These are phyloP conservation scores for Scolopax bukidnonensis DNA, from an alignment of 2,797 vertebrate species.

Conservation along the genomic window DNA sequence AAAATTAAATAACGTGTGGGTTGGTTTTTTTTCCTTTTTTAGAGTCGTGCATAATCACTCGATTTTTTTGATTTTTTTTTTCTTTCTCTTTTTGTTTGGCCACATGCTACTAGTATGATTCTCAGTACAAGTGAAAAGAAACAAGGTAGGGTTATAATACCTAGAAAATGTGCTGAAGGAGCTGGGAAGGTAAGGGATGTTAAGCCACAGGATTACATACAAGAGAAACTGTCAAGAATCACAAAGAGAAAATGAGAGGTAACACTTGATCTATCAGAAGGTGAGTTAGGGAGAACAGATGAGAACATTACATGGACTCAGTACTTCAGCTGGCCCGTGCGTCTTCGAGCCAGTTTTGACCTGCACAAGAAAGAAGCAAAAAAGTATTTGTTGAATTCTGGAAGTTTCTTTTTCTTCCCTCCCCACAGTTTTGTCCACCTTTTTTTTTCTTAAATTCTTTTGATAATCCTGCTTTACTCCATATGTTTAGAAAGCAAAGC, in stretches of 20 bases:
- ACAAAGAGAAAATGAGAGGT: conserved; percentile 91
- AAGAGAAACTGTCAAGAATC: conserved; percentile 92
- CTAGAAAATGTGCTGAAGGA: conserved; percentile 80
- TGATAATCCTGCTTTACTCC: not conserved
- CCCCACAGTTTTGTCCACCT: not conserved
- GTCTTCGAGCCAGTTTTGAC: conserved; percentile 94
- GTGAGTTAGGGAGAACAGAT: conserved; percentile 75
- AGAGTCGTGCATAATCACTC: conserved; percentile 58
- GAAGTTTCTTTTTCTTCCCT: not conserved
- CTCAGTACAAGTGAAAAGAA: conserved; percentile 83
- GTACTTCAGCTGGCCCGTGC: conserved; percentile 88
- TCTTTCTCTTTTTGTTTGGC: conserved; percentile 82
- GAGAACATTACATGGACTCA: conserved; percentile 75
- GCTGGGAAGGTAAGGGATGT: conserved; percentile 23
- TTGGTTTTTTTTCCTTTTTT: not conserved
- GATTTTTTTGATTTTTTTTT: not conserved
- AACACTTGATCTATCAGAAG: conserved; percentile 85
- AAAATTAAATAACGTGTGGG: not conserved
- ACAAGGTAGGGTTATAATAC: conserved; percentile 77
- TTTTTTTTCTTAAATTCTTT: not conserved
- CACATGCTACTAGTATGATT: conserved; percentile 92
- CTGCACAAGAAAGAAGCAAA: conserved; percentile 69
- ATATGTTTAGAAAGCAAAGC: not conserved
- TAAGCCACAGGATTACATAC: conserved; percentile 94
- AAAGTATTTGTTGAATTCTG: not conserved